Conservation (phyloP, 37 sponge, comb jelly and placozoan genomes). For the Corticium candelabrum region DNA sequence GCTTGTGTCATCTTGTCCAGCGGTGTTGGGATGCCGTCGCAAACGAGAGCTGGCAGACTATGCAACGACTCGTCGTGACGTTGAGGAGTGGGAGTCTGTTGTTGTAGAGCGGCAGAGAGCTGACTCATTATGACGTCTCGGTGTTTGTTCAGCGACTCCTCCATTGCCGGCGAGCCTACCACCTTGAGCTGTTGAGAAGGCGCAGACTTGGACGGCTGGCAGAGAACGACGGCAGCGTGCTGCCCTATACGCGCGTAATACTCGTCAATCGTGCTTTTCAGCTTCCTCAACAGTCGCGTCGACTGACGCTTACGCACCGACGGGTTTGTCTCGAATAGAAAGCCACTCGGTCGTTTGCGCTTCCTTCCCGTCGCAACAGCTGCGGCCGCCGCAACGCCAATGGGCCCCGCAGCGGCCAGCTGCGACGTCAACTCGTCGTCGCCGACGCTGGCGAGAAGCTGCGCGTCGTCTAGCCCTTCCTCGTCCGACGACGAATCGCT, state of each 20-base stretch:
- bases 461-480: constrained; percentile 1
- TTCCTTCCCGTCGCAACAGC: constrained; percentile 52
- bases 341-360: constrained; percentile 24
- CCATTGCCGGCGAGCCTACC: constrained; percentile 54
- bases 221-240: constrained; percentile 68
- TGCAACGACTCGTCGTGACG: constrained; percentile 14
- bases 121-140: constrained; percentile 20
- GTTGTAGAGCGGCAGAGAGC: constrained; percentile 1
- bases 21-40: constrained; percentile 89
- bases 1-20: constrained; percentile 91
- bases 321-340: constrained; percentile 76
- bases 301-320: constrained; percentile 65
- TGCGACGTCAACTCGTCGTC: constrained; percentile 46
- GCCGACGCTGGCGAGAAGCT: neutral
- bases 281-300: constrained; percentile 57
- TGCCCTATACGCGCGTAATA: constrained; percentile 71
- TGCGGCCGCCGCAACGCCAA: constrained; percentile 85
- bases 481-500: constrained; percentile 3
- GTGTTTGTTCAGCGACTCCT: constrained; percentile 20
- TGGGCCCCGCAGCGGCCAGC: constrained; percentile 60
- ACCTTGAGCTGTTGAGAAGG: constrained; percentile 48
- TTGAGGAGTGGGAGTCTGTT: neutral
- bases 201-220: constrained; percentile 46
- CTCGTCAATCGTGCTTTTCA: constrained; percentile 71
- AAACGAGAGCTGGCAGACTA: constrained; percentile 77